Conservation (phyloP, 2,113 vertebrate genomes). For the Pseudorhombus dupliciocellatus region DNA sequence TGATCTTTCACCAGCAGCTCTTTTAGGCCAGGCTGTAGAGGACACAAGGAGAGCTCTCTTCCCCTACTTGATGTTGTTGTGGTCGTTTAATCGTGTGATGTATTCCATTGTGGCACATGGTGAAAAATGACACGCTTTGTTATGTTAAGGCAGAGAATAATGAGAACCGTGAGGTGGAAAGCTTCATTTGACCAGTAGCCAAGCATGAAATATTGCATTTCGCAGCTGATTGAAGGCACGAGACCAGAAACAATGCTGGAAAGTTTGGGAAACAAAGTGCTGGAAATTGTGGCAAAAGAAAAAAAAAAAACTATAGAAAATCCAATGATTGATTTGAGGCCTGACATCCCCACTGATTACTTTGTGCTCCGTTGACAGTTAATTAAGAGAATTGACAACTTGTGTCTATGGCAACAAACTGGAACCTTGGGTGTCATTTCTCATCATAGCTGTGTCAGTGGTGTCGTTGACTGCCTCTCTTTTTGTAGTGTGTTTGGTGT, state of each 20-base stretch:
- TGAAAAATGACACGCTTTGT: conserved; percentile 78
- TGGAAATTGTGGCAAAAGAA: conserved; percentile 13
- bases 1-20: conserved; percentile 69
- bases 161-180: conserved; percentile 1
- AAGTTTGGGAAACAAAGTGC: conserved; percentile 8
- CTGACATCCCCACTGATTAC: conserved; percentile 21
- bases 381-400: conserved; percentile 60
- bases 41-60: conserved; percentile 74
- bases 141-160: conserved; percentile 37
- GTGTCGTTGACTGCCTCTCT: conserved; percentile 72
- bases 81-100: conserved; percentile 69
- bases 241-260: not conserved
- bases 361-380: conserved; percentile 37
- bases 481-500: conserved; percentile 76
- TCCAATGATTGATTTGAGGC: conserved; percentile 19
- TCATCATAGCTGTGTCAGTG: conserved; percentile 64
- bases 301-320: not conserved
- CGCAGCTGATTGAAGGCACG: conserved; percentile 11
- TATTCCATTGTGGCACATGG: conserved; percentile 66
- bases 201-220: conserved; percentile 5
- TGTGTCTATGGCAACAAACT: conserved; percentile 30
- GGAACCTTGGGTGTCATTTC: conserved; percentile 74
- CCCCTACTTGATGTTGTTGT: conserved; percentile 68
- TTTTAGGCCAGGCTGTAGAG: conserved; percentile 66
- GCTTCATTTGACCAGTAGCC: not conserved